Evolutionary conservation across 2,113 vertebrate species (phyloP).

Genomic region (Xenus cinereus): DNA sequence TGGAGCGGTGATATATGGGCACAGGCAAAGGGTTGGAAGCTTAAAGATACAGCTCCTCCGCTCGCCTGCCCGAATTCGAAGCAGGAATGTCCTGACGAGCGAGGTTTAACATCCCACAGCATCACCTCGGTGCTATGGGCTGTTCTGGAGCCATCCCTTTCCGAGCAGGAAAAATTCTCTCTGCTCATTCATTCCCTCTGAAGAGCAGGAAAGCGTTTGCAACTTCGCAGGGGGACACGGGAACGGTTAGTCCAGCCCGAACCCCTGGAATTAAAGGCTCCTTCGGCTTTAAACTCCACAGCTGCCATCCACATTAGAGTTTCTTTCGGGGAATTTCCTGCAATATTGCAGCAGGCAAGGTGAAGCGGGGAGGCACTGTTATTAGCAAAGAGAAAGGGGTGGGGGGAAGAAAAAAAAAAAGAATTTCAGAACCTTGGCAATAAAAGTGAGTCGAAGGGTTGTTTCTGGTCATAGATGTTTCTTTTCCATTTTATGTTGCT

Average conservation of each 20-base stretch:
- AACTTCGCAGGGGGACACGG: neutral
- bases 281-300: neutral
- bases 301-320: constrained; percentile 16
- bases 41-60: constrained; percentile 65
- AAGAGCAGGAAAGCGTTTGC: neutral
- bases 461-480: constrained; percentile 53
- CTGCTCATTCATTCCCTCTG: rapidly evolving
- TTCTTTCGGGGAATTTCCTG: constrained; percentile 7
- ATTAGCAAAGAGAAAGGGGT: neutral
- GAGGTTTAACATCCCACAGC: neutral
- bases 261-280: neutral
- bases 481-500: constrained; percentile 58
- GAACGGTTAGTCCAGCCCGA: neutral
- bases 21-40: constrained; percentile 19
- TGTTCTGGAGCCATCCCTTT: neutral
- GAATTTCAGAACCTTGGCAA: constrained; percentile 31
- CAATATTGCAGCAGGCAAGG: neutral
- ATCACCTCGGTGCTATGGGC: neutral
- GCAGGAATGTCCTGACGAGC: neutral
- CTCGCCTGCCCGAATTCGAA: neutral
- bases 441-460: constrained; percentile 36
- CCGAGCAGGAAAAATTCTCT: rapidly evolving
- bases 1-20: constrained; percentile 84
- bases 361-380: neutral
- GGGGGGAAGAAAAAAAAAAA: rapidly evolving